phyloP scores from a whole-genome alignment of 2,888 invertebrate species.

The Pachycephus smyrnensis region DNA sequence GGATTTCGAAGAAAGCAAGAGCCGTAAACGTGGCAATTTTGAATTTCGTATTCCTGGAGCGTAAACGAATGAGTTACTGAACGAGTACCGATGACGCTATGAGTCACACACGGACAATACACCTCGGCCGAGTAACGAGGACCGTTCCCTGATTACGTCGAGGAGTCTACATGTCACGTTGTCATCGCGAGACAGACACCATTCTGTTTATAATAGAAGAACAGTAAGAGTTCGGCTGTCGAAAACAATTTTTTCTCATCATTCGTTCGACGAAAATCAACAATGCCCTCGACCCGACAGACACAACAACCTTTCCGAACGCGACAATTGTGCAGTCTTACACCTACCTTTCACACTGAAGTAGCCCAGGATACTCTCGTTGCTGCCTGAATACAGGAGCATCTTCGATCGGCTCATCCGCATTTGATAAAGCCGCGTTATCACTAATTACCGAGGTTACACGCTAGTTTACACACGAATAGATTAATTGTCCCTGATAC shows the following conservation, averaged over 20 bases:
- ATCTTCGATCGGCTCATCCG: constrained; percentile 39
- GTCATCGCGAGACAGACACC: neutral
- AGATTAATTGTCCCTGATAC: neutral
- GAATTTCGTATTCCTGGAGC: neutral
- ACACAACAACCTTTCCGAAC: neutral
- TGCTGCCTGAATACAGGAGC: constrained; percentile 56
- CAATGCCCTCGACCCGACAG: neutral
- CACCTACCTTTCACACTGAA: constrained; percentile 52
- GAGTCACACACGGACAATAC: neutral
- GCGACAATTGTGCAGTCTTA: neutral
- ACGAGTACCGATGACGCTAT: neutral
- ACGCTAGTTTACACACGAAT: neutral
- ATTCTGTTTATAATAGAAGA: neutral
- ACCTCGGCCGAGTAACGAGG: neutral
- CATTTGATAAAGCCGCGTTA: neutral
- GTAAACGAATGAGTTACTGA: neutral
- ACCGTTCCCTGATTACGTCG: neutral
- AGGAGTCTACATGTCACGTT: neutral
- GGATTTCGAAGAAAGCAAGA: neutral
- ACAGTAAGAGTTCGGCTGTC: neutral
- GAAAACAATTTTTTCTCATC: neutral
- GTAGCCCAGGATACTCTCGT: constrained; percentile 60
- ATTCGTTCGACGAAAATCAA: neutral
- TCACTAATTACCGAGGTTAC: neutral
- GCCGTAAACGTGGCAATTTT: neutral